Conservation (phyloP, 2,888 invertebrate species). For the Mythimna lalbum region DNA sequence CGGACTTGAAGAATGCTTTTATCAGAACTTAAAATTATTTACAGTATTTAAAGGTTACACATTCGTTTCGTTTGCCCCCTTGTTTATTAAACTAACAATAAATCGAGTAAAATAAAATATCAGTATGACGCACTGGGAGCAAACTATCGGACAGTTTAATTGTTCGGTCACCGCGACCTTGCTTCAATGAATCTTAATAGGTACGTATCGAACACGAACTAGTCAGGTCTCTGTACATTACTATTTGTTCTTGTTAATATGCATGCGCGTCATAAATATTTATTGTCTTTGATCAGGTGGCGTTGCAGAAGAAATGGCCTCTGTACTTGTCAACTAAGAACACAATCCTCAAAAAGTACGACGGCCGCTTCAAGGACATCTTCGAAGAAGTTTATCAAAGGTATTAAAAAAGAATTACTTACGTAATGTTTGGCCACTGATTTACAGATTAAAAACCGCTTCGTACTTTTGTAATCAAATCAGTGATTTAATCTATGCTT, state of each 20-base stretch:
- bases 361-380: slow-evolving; percentile 97
- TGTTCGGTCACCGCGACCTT: slow-evolving; percentile 45
- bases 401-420: slow-evolving; percentile 77
- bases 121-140: slow-evolving; percentile 43
- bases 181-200: slow-evolving; percentile 41
- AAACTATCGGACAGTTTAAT: slow-evolving; percentile 48
- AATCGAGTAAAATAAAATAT: slow-evolving; percentile 25
- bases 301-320: slow-evolving; percentile 96
- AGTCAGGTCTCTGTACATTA: slow-evolving; percentile 16
- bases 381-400: slow-evolving; percentile 96
- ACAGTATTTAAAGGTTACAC: slow-evolving; percentile 22
- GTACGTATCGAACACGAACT: slow-evolving; percentile 29
- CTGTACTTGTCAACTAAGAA: slow-evolving; percentile 98
- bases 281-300: slow-evolving; percentile 88
- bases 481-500: slow-evolving; percentile 28
- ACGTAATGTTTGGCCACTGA: slow-evolving; percentile 26
- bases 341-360: slow-evolving; percentile 96
- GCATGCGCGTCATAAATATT: slow-evolving; percentile 21
- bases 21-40: slow-evolving; percentile 36
- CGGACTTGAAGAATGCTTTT: slow-evolving; percentile 30
- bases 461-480: slow-evolving; percentile 27
- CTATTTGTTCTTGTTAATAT: slow-evolving; percentile 29
- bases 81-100: slow-evolving; percentile 31
- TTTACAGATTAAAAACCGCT: slow-evolving; percentile 39
- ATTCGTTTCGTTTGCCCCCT: slow-evolving; percentile 23